Percentiles rank a stretch among this genome's conserved stretches.
Evolutionary conservation across 2,113 vertebrate genomes (phyloP).

Genomic region (Embiotoca jacksoni): DNA sequence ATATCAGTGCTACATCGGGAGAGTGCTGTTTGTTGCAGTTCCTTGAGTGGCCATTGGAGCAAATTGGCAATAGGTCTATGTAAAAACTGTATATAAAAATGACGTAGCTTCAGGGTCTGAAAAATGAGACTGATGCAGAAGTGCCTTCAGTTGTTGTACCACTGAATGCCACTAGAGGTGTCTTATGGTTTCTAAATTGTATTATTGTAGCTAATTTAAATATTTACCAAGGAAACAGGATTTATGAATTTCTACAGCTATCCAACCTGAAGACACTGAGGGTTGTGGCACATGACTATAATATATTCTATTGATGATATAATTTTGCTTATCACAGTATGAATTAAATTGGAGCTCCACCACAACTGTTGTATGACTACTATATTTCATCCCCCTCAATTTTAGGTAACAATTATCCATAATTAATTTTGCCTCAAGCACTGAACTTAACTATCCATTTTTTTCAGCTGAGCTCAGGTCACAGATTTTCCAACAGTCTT

Average conservation of each 20-base stretch:
- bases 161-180: too few relatives aligned
- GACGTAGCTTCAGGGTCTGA: too few relatives aligned
- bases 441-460: neutral
- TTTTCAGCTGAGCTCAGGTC: neutral
- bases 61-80: neutral
- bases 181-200: too few relatives aligned
- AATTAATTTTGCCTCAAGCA: neutral
- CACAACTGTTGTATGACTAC: neutral
- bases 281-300: too few relatives aligned
- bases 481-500: conserved; percentile 6
- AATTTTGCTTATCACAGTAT: neutral
- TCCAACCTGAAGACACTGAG: too few relatives aligned
- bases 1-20: too few relatives aligned
- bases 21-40: neutral
- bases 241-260: too few relatives aligned
- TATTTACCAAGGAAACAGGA: too few relatives aligned
- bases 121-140: too few relatives aligned
- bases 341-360: neutral
- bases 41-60: neutral
- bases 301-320: neutral
- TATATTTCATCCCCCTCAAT: neutral
- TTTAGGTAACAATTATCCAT: conserved; percentile 3
- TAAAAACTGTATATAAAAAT: too few relatives aligned
- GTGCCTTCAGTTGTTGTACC: too few relatives aligned
- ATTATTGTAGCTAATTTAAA: too few relatives aligned